Conservation (phyloP, 2,113 vertebrate genomes). For the Bubo bubo region DNA sequence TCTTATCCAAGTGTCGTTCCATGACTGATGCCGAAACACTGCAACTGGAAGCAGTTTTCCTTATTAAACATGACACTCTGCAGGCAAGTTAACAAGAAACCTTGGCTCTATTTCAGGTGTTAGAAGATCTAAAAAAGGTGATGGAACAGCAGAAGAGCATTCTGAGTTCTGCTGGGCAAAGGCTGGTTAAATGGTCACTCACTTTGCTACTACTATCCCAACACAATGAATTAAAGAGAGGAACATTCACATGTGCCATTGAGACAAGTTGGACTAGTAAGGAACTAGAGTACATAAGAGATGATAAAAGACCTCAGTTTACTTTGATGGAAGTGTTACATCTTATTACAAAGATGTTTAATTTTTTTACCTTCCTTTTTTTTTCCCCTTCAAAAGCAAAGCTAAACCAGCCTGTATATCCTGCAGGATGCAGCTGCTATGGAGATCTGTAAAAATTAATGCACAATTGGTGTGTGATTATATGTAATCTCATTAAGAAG, state of each 20-base stretch:
- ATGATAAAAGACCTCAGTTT: neutral
- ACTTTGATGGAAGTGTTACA: neutral
- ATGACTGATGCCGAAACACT: neutral
- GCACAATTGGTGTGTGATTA: neutral
- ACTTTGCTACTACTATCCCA: neutral
- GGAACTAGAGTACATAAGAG: neutral
- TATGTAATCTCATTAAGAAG: neutral
- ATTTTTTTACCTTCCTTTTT: fast-evolving
- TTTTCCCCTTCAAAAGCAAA: neutral
- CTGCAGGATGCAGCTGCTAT: neutral
- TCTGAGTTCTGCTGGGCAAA: neutral
- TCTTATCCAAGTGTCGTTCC: fast-evolving
- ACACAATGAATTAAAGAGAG: neutral
- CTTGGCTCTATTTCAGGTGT: neutral
- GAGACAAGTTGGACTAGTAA: neutral
- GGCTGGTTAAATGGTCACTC: neutral
- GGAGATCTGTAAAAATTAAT: neutral
- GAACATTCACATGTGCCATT: neutral
- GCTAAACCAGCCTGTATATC: neutral
- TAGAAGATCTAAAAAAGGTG: neutral
- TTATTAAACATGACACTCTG: neutral
- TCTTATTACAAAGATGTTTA: neutral
- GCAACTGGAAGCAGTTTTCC: neutral
- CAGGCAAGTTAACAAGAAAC: neutral
- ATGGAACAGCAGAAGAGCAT: neutral